These are phyloP conservation scores for Willisornis vidua DNA, from an alignment of 2,113 vertebrate species.

Conservation along the genomic window DNA sequence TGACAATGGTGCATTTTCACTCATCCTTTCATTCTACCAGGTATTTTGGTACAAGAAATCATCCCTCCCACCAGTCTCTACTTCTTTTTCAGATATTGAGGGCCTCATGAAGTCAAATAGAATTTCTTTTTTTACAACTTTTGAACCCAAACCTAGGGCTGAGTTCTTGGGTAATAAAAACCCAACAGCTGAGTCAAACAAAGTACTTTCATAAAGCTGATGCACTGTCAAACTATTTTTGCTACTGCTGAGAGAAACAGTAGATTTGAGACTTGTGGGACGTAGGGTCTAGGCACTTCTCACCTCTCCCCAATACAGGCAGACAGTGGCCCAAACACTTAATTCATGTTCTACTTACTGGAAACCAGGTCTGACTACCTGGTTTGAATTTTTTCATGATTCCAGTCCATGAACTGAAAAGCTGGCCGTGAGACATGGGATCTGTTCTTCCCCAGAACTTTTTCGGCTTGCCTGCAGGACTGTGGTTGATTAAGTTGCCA, in stretches of 20 bases:
- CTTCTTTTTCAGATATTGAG: neutral
- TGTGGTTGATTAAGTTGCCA: neutral
- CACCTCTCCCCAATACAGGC: neutral
- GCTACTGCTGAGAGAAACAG: neutral
- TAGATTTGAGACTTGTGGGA: neutral
- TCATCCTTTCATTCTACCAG: neutral
- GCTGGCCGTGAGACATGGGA: rapidly evolving
- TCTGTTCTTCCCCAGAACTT: neutral
- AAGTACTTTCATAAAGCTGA: neutral
- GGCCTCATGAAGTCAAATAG: neutral
- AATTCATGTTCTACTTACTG: neutral
- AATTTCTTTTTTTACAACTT: neutral
- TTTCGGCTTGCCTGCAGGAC: neutral
- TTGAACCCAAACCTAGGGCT: neutral
- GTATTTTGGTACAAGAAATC: neutral
- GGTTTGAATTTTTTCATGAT: neutral
- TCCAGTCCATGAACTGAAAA: neutral
- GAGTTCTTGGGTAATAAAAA: neutral
- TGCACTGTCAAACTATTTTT: neutral
- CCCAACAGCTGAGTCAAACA: neutral
- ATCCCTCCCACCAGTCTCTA: neutral
- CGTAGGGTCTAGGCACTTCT: neutral
- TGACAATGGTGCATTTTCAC: neutral
- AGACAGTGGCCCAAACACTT: neutral
- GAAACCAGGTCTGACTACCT: neutral